phyloP scores from a whole-genome alignment of 2,888 invertebrate species.

The Napeogenes inachia region DNA sequence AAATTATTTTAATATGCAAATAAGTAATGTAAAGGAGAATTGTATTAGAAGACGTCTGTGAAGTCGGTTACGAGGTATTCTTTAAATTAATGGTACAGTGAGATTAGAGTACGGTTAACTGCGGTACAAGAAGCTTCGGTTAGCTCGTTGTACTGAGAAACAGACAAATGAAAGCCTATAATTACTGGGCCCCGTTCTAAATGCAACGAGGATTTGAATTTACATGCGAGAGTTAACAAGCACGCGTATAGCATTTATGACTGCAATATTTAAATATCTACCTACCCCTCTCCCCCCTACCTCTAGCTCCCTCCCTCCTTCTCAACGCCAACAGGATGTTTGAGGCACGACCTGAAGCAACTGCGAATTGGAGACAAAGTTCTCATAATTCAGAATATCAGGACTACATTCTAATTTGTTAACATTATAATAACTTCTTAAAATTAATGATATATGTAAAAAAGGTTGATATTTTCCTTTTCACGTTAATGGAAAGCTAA shows the following conservation, averaged over 20 bases:
- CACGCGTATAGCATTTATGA: conserved; percentile 75
- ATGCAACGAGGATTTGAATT: conserved; percentile 76
- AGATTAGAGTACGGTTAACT: conserved; percentile 77
- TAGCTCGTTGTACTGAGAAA: conserved; percentile 66
- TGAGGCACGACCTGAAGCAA: conserved; percentile 29
- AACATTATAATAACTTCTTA: no score
- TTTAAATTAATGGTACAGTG: conserved; percentile 74
- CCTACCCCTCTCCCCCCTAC: conserved; percentile 28
- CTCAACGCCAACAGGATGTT: conserved; percentile 37
- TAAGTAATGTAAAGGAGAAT: conserved; percentile 76
- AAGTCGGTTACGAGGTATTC: conserved; percentile 74
- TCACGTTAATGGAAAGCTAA: no score
- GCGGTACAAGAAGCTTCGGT: conserved; percentile 72
- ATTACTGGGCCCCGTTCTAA: conserved; percentile 75
- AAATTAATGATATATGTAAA: no score
- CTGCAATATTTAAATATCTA: conserved; percentile 64
- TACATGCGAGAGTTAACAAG: conserved; percentile 70
- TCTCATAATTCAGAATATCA: neutral
- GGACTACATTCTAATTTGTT: no score
- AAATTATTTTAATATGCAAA: conserved; percentile 78
- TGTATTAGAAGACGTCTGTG: conserved; percentile 71
- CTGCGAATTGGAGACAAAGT: neutral
- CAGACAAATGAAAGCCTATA: conserved; percentile 77
- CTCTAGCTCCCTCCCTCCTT: neutral
- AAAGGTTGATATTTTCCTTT: no score